Conservation (phyloP, 2,113 vertebrate species). For the Trogon melanurus region DNA sequence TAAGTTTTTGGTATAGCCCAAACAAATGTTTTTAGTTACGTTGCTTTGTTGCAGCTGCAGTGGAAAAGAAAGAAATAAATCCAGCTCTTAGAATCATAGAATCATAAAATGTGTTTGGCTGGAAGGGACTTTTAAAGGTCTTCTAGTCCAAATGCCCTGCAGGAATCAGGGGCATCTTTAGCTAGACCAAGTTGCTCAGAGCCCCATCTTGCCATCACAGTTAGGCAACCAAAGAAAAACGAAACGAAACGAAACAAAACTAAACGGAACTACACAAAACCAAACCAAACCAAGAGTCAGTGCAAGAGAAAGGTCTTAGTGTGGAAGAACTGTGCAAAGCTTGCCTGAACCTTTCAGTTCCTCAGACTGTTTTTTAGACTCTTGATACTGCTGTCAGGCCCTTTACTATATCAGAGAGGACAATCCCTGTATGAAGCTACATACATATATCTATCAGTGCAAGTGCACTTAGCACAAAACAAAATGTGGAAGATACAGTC, state of each 20-base stretch:
- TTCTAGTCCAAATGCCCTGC: too few species aligned
- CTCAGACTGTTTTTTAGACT: neutral
- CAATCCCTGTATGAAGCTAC: neutral
- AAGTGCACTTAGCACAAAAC: neutral
- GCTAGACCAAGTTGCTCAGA: too few species aligned
- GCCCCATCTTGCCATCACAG: neutral
- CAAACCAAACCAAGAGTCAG: neutral
- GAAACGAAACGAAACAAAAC: too few species aligned
- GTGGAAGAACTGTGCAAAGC: neutral
- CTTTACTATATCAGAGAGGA: neutral
- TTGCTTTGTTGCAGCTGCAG: neutral
- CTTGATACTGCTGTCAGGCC: neutral
- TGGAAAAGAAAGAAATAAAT: neutral
- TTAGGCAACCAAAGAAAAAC: neutral
- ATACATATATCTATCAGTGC: neutral
- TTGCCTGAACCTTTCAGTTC: neutral
- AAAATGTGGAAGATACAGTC: neutral
- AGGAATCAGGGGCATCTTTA: too few species aligned
- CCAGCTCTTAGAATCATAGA: neutral
- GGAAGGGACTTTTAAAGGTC: too few species aligned
- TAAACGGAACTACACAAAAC: too few species aligned
- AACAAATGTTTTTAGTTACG: slow-evolving; percentile 20
- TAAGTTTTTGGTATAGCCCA: slow-evolving; percentile 26
- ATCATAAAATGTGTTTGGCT: too few species aligned
- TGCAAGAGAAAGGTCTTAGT: neutral